A percentile compares a stretch with the other conserved stretches of the same genome.
phyloP scores from a whole-genome alignment of 2,888 invertebrate genomes.

The Synergus laeviventris region DNA sequence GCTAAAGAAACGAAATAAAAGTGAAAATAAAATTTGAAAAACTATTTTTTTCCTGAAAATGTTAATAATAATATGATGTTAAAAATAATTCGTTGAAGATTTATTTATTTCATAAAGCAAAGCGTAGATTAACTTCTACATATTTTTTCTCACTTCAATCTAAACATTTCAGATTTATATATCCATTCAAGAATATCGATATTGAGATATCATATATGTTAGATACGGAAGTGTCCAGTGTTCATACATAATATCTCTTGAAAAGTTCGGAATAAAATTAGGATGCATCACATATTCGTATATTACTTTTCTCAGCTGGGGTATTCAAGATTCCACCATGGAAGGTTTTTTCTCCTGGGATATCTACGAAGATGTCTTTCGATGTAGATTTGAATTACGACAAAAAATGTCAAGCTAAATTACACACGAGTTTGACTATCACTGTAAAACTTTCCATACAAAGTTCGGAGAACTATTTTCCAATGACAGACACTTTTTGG shows the following conservation, averaged over 20 bases:
- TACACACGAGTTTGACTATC: slow-evolving; percentile 18
- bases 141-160: neutral
- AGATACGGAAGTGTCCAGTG: neutral
- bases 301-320: slow-evolving; percentile 7
- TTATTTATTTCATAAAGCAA: no score
- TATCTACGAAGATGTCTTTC: slow-evolving; percentile 15
- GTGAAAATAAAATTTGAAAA: no score
- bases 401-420: slow-evolving; percentile 12
- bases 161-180: neutral
- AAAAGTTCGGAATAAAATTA: slow-evolving; percentile 30
- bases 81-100: no score
- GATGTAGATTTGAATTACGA: slow-evolving; percentile 23
- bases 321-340: neutral
- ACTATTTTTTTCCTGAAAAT: no score
- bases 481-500: slow-evolving; percentile 29
- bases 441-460: slow-evolving; percentile 9
- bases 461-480: slow-evolving; percentile 6
- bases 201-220: neutral
- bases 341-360: neutral
- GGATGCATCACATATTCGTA: slow-evolving; percentile 23
- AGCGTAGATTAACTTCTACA: no score
- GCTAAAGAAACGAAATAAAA: no score
- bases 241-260: slow-evolving; percentile 9
- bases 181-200: neutral
- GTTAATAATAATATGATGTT: no score